Conservation (phyloP, 2,797 vertebrate species). For the Chiloscyllium punctatum region DNA sequence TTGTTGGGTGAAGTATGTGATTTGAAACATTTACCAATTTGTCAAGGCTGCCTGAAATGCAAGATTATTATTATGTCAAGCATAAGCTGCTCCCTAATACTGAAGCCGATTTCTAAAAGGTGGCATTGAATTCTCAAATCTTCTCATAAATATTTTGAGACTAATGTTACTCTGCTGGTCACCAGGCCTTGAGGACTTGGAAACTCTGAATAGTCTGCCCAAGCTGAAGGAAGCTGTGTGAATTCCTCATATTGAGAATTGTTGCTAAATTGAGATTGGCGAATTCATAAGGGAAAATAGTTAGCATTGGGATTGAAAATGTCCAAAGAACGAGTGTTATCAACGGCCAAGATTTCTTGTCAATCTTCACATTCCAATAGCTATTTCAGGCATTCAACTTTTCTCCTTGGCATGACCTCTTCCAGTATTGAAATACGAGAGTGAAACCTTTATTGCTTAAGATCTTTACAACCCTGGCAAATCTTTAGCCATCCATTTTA, state of each 20-base stretch:
- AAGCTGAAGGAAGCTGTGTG: background rate
- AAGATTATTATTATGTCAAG: background rate
- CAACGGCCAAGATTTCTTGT: no score
- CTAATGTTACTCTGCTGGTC: background rate
- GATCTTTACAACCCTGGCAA: no score
- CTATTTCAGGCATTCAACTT: no score
- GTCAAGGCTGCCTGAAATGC: background rate
- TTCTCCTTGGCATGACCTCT: no score
- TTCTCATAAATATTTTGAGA: background rate
- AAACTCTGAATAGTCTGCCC: background rate
- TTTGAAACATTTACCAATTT: background rate
- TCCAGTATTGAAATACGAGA: no score
- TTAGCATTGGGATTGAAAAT: no score
- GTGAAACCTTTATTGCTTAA: no score
- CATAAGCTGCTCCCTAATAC: background rate
- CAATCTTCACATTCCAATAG: no score
- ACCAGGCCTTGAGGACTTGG: background rate
- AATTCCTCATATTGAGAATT: background rate
- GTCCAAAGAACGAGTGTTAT: no score
- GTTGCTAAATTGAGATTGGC: background rate
- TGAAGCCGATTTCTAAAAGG: background rate
- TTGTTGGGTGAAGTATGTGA: background rate
- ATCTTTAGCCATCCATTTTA: no score
- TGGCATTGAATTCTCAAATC: background rate
- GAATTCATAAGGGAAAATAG: background rate